phyloP scores from a whole-genome alignment of 2,113 vertebrate species.

The Phylloscopus trochiloides region DNA sequence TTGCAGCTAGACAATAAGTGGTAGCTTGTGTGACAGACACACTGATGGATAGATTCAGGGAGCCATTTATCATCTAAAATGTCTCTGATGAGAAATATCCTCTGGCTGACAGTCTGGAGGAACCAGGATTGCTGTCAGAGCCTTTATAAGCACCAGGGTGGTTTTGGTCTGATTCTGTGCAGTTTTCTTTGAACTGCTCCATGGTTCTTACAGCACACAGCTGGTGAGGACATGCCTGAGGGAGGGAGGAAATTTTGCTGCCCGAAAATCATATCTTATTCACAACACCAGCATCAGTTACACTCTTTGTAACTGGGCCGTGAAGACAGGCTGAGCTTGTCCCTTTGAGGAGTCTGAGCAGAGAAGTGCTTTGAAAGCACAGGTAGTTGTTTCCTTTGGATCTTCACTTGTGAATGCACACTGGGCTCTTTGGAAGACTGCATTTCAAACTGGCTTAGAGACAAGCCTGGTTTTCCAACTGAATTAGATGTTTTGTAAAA shows the following conservation, averaged over 20 bases:
- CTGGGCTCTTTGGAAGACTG: not conserved
- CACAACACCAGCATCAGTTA: not conserved
- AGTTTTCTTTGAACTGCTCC: not conserved
- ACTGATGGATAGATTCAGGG: not conserved
- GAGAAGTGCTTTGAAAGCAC: not conserved
- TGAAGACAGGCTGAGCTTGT: not conserved
- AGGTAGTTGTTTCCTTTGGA: not conserved
- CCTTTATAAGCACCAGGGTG: not conserved
- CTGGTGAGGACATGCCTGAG: not conserved
- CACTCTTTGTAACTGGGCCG: accelerated
- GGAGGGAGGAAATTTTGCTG: not conserved
- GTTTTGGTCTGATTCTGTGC: not conserved
- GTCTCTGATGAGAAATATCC: not conserved
- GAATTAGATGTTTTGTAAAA: not conserved
- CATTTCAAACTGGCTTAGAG: not conserved
- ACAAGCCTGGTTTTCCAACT: not conserved
- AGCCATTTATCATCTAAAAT: not conserved
- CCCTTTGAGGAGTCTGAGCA: not conserved
- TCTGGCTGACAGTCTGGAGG: not conserved
- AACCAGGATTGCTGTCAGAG: not conserved
- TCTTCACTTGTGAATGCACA: not conserved
- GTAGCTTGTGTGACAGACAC: not conserved
- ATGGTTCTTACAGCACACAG: not conserved
- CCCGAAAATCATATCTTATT: not conserved
- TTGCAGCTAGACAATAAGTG: not conserved